Base-by-base conservation (phyloP, 2,797 vertebrate genomes). In the Pangasius macronema region DNA sequence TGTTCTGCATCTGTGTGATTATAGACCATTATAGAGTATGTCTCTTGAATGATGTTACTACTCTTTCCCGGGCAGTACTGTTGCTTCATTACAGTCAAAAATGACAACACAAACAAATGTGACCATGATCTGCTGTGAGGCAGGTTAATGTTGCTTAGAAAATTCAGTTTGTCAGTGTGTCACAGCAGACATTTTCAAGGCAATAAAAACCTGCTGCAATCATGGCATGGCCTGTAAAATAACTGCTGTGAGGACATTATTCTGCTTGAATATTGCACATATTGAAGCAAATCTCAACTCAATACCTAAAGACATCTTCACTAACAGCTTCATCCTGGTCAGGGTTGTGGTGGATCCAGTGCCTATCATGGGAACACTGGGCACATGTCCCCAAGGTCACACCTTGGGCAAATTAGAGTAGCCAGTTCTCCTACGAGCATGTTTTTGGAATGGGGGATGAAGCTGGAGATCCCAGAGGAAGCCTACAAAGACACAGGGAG, bases 11-110 rank as follows among this genome's bases (percentile, higher is more conserved):
- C 36, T 36, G 20, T 67, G 36, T 24, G 16, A 63, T 82, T 81
- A 82, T 81, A 65, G 39, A 67, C 27, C 51, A 86, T 86, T 30
- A 86, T 4, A 81, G 42, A 39, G 77, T 59, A 49, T 51, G 53
- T 87, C 39, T 82, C 18, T 9, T 84, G 11, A 75, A 53, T 22
- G n/a, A 87, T 53, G 39, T 63, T 63, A 27, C 8, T 33, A 20
- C 36, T 83, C 46, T 68, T 36, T 36, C 42, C 33, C 18, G 46
- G 49, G 14, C 61, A n/a, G 46, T 20, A 24, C n/a, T 65, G n/a
- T 33, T n/a, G 57, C 36, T 72, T 76, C 80, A 42, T 76, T 65
- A 39, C 30, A 27, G 39, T 53, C 27, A n/a, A 51, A 82, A 75
- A 51, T 63, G 22, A 73, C 39, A 75, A 72, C 13, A 73, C 39